Evolutionary conservation across 2,797 vertebrate genomes (phyloP).

Genomic region (Hydrocynus forskahlii): DNA sequence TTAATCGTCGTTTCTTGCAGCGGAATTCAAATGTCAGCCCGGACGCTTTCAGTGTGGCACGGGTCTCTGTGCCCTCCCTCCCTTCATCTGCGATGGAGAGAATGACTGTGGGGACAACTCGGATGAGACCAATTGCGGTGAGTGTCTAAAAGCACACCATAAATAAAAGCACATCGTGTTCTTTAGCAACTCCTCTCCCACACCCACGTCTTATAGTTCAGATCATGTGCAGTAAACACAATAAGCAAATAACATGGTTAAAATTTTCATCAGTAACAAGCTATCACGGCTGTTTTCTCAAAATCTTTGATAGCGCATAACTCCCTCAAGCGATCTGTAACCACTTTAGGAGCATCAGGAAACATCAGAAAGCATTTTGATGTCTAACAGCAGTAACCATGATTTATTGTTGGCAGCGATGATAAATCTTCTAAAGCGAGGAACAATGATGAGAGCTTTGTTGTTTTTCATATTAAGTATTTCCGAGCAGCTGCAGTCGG

Average conservation of each 20-base stretch:
- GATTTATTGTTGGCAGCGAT: slow-evolving; percentile 40
- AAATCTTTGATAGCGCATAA: slow-evolving; percentile 50
- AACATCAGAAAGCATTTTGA: slow-evolving; percentile 42
- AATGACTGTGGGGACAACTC: slow-evolving; percentile 99
- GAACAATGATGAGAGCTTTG: slow-evolving; percentile 34
- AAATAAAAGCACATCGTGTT: slow-evolving; percentile 33
- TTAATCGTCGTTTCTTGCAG: slow-evolving; percentile 71
- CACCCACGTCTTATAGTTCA: slow-evolving; percentile 30
- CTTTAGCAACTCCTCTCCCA: neutral
- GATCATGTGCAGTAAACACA: slow-evolving; percentile 27
- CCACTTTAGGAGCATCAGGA: slow-evolving; percentile 52
- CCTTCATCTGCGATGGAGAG: slow-evolving; percentile 98
- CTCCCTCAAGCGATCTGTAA: slow-evolving; percentile 51
- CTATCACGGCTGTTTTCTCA: slow-evolving; percentile 49
- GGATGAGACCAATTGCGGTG: slow-evolving; percentile 97
- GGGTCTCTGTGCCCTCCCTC: slow-evolving; percentile 94
- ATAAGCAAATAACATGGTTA: slow-evolving; percentile 37
- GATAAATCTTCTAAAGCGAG: slow-evolving; percentile 20
- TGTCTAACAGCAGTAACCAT: slow-evolving; percentile 22
- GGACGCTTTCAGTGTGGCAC: slow-evolving; percentile 97
- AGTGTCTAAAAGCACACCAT: slow-evolving; percentile 50
- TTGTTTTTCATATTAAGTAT: slow-evolving; percentile 37
- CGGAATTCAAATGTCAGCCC: slow-evolving; percentile 97
- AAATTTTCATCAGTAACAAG: slow-evolving; percentile 49
- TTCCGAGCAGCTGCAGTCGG: neutral